Percentiles rank a stretch among this genome's conserved stretches.
Conservation (phyloP, 2,888 invertebrate genomes). For the Drosophila ezoana region DNA sequence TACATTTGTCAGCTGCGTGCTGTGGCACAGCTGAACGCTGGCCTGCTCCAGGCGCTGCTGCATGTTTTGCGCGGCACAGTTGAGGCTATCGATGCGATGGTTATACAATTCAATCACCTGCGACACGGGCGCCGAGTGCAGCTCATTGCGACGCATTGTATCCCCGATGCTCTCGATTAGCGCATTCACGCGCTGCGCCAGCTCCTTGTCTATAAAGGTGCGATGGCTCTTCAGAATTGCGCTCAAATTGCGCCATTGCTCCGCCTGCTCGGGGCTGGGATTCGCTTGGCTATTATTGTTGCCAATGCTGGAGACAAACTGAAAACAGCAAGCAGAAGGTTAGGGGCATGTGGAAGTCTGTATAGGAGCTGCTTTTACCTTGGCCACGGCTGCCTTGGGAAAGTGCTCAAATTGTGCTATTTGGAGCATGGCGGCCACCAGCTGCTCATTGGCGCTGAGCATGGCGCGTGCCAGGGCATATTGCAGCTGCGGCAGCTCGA, state of each 20-base stretch:
- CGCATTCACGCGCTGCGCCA: conserved; percentile 79
- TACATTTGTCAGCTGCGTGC: conserved; percentile 81
- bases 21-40: conserved; percentile 75
- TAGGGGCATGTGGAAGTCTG: neutral
- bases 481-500: conserved; percentile 81
- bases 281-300: neutral
- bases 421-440: conserved; percentile 81
- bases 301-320: conserved; percentile 73
- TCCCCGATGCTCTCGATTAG: conserved; percentile 77
- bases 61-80: conserved; percentile 70
- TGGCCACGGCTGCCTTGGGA: conserved; percentile 79
- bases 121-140: conserved; percentile 82
- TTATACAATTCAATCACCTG: conserved; percentile 84
- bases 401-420: conserved; percentile 83
- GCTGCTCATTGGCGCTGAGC: conserved; percentile 72
- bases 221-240: conserved; percentile 81
- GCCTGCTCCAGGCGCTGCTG: conserved; percentile 81
- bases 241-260: conserved; percentile 83
- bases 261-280: conserved; percentile 44
- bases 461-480: conserved; percentile 82
- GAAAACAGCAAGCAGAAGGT: neutral
- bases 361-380: conserved; percentile 57
- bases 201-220: conserved; percentile 79
- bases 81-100: conserved; percentile 82
- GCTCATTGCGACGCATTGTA: conserved; percentile 76